Conservation (phyloP, 2,888 invertebrate species). For the Xylocampa areola region DNA sequence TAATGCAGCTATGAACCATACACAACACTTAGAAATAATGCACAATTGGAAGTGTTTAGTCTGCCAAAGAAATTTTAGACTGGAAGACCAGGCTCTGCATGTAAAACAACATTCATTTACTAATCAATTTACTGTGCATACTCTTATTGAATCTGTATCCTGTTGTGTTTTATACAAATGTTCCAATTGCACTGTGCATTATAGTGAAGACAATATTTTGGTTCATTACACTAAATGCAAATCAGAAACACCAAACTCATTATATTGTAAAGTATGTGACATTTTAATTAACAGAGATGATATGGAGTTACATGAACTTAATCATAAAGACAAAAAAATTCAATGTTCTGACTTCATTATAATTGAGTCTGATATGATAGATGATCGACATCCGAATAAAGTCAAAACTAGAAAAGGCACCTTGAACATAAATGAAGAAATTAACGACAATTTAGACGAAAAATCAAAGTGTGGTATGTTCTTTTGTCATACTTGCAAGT, state of each 20-base stretch:
- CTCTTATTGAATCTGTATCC: slow-evolving; percentile 59
- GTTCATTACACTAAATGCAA: slow-evolving; percentile 69
- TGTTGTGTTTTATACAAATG: slow-evolving; percentile 71
- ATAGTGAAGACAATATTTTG: slow-evolving; percentile 67
- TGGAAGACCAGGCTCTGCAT: slow-evolving; percentile 70
- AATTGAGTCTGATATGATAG: slow-evolving; percentile 51
- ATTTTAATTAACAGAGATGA: slow-evolving; percentile 69
- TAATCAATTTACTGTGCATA: slow-evolving; percentile 64
- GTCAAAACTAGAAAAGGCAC: slow-evolving; percentile 23
- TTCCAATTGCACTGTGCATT: slow-evolving; percentile 73
- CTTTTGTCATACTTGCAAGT: slow-evolving; percentile 74
- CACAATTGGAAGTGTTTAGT: slow-evolving; percentile 74
- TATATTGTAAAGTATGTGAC: slow-evolving; percentile 74
- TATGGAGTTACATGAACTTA: slow-evolving; percentile 58
- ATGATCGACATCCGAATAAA: slow-evolving; percentile 36
- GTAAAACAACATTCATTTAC: slow-evolving; percentile 70
- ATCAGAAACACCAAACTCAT: slow-evolving; percentile 57
- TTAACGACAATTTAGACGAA: neutral
- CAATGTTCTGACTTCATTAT: slow-evolving; percentile 58
- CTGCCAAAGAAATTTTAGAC: slow-evolving; percentile 73
- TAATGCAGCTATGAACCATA: slow-evolving; percentile 67
- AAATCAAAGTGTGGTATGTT: slow-evolving; percentile 45
- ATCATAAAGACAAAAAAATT: slow-evolving; percentile 54
- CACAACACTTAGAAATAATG: slow-evolving; percentile 68
- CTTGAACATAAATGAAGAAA: neutral